Evolutionary conservation across 2,888 invertebrate species (phyloP), one percentile per base, ranked within the genome.

Genomic region (Nipponacmea schrenckii): DNA sequence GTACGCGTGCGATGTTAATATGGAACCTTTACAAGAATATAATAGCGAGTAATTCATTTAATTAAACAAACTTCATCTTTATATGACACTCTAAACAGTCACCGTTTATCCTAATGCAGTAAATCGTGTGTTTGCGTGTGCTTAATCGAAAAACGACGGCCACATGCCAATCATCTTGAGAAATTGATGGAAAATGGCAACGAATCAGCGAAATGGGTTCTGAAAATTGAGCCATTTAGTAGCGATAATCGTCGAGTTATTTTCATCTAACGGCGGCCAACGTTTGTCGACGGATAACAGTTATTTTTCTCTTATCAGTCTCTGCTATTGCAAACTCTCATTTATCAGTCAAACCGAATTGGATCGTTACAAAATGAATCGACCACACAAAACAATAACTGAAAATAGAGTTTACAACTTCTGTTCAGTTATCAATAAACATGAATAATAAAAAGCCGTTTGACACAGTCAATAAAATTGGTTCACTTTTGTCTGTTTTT

Each of bases 31-130:
- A 69, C 69, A 64, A 64, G 64, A 69, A 69, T 64, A 69, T 69
- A 69, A 69, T 69, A 48, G 69, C 64, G 62, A 46, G 39, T 64
- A 69, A 69, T 69, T 69, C 64, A 69, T 63, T 64, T 64, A 69
- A 69, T 69, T 69, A 69, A 64, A 56, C 56, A 56, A 56, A 56
- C 56, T 24, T 24, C 24, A 20, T 24, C 56, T 24, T 56, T 56
- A 24, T 24, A 24, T 24, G 20, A 24, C 20, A 20, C 20, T 56
- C 20, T 20, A 56, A 56, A 56, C 20, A 56, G 56, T 24, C 56
- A 24, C 24, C 56, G 56, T 56, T 56, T 56, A 56, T 56, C 24
- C 56, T 56, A 56, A 56, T 56, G 56, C 56, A 56, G 56, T 56
- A 56, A 56, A 56, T 56, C 56, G 56, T 56, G 56, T 56, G 56